Percentiles rank a stretch among this genome's conserved stretches.
Conservation (phyloP, 2,888 invertebrate genomes). For the Exocentrus adspersus region DNA sequence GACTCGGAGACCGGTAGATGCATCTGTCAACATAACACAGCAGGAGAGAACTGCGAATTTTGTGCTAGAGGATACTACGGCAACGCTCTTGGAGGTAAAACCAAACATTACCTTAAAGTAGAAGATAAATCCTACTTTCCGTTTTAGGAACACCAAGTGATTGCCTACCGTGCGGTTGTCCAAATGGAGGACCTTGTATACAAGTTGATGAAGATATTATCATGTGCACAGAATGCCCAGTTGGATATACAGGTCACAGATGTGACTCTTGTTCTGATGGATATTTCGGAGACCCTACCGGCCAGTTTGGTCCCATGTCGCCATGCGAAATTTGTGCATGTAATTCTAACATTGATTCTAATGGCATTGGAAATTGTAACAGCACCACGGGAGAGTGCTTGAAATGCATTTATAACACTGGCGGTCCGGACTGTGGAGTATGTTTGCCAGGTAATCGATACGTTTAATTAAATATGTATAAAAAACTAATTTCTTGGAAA, state of each 20-base stretch:
- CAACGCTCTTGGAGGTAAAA: constrained; percentile 75
- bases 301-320: constrained; percentile 72
- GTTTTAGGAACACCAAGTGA: constrained; percentile 79
- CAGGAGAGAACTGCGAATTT: constrained; percentile 93
- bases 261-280: constrained; percentile 98
- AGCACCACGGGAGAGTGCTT: constrained; percentile 95
- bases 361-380: constrained; percentile 97
- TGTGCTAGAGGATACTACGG: constrained; percentile 97
- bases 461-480: no score
- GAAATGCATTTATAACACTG: constrained; percentile 96
- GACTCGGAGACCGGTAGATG: constrained; percentile 96
- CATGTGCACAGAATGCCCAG: constrained; percentile 94
- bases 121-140: not conserved
- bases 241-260: constrained; percentile 87
- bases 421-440: constrained; percentile 89
- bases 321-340: constrained; percentile 91
- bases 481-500: no score
- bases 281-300: constrained; percentile 66
- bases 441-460: constrained; percentile 91
- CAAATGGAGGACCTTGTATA: constrained; percentile 91
- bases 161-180: constrained; percentile 94
- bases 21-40: constrained; percentile 95
- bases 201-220: constrained; percentile 87
- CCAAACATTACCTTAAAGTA: not conserved
- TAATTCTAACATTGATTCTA: constrained; percentile 92